Evolutionary conservation across 1,140 invertebrate genomes (phyloP).

Genomic region (Branchinecta lindahli): DNA sequence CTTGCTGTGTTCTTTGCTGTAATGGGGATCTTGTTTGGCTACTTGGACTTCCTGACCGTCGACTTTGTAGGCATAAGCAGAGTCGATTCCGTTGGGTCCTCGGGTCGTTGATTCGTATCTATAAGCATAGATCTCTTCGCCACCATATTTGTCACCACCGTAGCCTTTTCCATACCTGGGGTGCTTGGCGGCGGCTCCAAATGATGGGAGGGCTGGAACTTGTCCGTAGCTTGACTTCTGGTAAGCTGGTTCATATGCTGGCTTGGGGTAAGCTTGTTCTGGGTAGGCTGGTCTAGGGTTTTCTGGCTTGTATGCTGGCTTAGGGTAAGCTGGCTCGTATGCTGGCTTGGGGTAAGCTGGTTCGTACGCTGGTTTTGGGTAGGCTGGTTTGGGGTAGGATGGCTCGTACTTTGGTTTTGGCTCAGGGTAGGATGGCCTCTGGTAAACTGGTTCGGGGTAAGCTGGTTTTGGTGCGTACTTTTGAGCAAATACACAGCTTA

Average conservation of each 20-base stretch:
- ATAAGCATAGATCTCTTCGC: background rate
- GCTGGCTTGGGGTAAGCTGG: background rate
- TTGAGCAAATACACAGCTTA: too few species aligned
- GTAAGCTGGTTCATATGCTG: background rate
- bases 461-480: background rate
- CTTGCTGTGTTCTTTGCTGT: conserved; percentile 10
- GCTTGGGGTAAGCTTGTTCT: background rate
- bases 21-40: conserved; percentile 4
- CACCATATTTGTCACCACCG: background rate
- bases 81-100: conserved; percentile 1
- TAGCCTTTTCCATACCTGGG: conserved; percentile 11
- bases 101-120: conserved; percentile 12
- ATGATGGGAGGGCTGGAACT: conserved; percentile 11
- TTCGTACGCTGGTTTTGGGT: background rate
- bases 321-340: background rate
- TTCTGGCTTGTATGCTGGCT: background rate
- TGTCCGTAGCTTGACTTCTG: background rate
- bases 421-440: background rate
- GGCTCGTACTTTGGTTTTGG: background rate
- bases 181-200: conserved; percentile 13
- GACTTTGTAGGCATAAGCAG: conserved; percentile 14
- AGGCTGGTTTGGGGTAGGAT: background rate
- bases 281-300: background rate
- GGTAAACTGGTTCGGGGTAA: background rate
- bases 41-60: conserved; percentile 14